Base-by-base conservation (phyloP, 2,888 invertebrate species). In the Lordiphosa andalusiaca region DNA sequence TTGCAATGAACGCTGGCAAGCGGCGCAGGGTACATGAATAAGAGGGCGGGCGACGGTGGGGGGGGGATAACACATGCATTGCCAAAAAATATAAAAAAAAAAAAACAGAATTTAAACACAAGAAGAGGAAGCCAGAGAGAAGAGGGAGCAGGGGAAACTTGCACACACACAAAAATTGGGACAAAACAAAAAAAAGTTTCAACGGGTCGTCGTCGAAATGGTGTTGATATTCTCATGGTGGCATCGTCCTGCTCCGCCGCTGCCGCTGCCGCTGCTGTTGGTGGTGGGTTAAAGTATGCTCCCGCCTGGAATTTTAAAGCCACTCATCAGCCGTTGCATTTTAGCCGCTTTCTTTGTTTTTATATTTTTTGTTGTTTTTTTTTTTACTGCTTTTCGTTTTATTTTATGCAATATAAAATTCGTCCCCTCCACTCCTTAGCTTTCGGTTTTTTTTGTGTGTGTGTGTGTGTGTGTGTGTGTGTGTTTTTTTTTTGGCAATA, bases 191-290 rank as follows among this genome's bases (percentile, higher is more conserved):
- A 39, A 6, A 72, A 69, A 75, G 72, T 74, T 66, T 58, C 68
- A 77, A 65, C 67, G 64, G 64, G 47, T 64, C 12, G 59, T 37
- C 10, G 21, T 37, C 10, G 21, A 70, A 73, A 71, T 71, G 82
- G 77, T 70, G 78, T 82, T 77, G 74, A 84, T 81, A 77, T 84
- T 77, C 82, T 77, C 78, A 55, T 63, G 70, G 67, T 66, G 74
- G 71, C 71, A 49, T 61, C 40, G 13, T 41, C 54, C 23, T 47
- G 56, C 19, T 48, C 42, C 25, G 16, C 13, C 13, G 40, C 0
- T 37, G 65, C n/a, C 21, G 53, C n/a, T 44, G 48, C 13, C 42
- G 55, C 38, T 58, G 69, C 23, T 48, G 55, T 33, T 62, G 69
- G 57, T 64, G 77, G 72, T 76, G 72, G 72, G 73, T 73, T 69